These are phyloP conservation scores for Branchinecta lynchi DNA, from an alignment of 1,140 invertebrate species.

Conservation along the genomic window DNA sequence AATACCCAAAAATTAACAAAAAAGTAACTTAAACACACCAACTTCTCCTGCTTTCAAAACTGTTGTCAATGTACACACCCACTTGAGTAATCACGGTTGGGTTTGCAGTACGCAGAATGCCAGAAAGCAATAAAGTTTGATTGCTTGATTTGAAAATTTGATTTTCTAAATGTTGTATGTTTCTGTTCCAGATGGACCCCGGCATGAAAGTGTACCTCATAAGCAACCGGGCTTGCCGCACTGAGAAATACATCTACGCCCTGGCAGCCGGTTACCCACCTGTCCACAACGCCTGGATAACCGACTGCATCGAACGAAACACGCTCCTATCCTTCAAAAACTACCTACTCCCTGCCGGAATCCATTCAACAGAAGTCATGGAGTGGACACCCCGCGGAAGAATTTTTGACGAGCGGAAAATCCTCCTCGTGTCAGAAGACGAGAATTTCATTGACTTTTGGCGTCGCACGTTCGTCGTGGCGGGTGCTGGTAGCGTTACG, in stretches of 20 bases:
- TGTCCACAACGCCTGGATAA: conserved; percentile 3
- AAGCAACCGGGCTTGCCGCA: not conserved
- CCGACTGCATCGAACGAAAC: not conserved
- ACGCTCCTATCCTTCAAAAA: not conserved
- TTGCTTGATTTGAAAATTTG: too few relatives aligned
- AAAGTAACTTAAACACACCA: too few relatives aligned
- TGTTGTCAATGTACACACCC: too few relatives aligned
- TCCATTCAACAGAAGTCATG: not conserved
- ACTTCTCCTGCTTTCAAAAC: too few relatives aligned
- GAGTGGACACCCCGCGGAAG: not conserved
- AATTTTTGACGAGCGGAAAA: not conserved
- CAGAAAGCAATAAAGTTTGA: too few relatives aligned
- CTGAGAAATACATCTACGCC: not conserved
- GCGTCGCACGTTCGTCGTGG: not conserved
- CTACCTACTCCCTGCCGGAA: not conserved
- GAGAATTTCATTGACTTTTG: not conserved
- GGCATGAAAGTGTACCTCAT: not conserved
- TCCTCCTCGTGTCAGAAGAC: not conserved
- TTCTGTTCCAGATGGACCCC: not conserved
- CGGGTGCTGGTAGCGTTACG: not conserved
- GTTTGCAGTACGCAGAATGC: too few relatives aligned
- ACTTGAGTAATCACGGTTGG: too few relatives aligned
- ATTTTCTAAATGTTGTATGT: not conserved
- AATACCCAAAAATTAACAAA: too few relatives aligned
- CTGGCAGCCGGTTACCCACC: not conserved